Percentiles rank a stretch among this genome's conserved stretches.
phyloP scores from a whole-genome alignment of 2,113 vertebrate species.

The Anser brachyrhynchus region DNA sequence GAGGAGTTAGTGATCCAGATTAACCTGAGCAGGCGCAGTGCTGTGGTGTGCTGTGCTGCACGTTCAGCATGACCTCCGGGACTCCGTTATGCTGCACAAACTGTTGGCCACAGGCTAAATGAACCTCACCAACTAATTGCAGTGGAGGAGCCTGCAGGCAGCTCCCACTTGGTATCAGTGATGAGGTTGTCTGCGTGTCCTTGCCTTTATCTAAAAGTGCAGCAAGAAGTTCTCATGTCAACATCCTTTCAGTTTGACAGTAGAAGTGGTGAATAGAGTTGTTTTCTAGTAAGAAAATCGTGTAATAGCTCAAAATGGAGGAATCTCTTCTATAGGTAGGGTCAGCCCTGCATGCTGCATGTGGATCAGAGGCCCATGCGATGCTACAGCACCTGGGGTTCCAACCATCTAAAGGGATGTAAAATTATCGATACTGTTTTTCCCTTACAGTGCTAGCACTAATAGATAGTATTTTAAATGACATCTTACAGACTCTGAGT shows the following conservation, averaged over 20 bases:
- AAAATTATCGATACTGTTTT: background rate
- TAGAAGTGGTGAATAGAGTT: accelerated
- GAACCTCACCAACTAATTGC: accelerated
- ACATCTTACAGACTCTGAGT: background rate
- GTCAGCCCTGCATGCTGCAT: background rate
- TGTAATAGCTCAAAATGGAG: accelerated
- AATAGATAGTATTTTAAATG: background rate
- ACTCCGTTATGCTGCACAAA: accelerated
- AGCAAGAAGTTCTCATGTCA: background rate
- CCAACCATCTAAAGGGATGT: background rate
- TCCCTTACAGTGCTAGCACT: background rate
- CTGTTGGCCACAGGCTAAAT: accelerated
- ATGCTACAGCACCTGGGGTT: background rate
- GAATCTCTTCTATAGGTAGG: background rate
- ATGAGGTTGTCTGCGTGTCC: background rate
- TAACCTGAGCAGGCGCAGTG: background rate
- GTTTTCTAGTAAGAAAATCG: background rate
- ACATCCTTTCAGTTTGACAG: background rate
- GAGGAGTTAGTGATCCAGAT: background rate
- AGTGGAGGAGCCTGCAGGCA: background rate
- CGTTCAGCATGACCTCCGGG: background rate
- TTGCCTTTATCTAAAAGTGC: accelerated
- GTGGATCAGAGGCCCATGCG: accelerated
- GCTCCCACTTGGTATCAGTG: background rate
- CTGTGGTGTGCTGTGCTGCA: background rate